phyloP scores from a whole-genome alignment of 2,113 vertebrate genomes.

The Myocastor coypus region DNA sequence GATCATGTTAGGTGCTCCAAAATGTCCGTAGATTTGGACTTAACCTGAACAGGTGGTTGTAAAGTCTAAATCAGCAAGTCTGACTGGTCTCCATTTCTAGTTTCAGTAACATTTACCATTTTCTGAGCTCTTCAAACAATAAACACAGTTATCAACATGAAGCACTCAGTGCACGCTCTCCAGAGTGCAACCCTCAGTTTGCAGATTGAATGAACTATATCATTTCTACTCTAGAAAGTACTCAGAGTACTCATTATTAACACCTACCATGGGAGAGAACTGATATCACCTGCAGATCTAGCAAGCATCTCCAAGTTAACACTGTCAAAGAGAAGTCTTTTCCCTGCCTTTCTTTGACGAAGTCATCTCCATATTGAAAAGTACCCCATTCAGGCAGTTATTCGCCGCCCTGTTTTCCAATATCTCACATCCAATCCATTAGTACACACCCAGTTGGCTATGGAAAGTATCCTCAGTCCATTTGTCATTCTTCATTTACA shows the following conservation, averaged over 20 bases:
- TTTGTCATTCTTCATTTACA: neutral
- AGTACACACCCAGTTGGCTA: neutral
- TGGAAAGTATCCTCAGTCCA: neutral
- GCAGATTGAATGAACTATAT: neutral
- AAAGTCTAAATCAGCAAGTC: neutral
- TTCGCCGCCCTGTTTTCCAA: neutral
- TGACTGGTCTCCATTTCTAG: neutral
- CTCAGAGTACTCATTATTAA: neutral
- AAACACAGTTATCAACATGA: neutral
- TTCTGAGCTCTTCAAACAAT: neutral
- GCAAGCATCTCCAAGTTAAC: neutral
- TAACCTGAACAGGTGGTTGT: neutral
- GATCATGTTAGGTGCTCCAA: neutral
- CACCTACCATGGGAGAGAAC: neutral
- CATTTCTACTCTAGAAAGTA: neutral
- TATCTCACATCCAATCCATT: neutral
- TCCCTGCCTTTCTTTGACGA: neutral
- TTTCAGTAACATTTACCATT: neutral
- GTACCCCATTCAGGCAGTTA: neutral
- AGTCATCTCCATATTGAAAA: neutral
- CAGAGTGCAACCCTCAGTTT: neutral
- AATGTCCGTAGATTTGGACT: neutral
- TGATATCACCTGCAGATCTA: neutral
- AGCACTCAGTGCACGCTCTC: neutral
- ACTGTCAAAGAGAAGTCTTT: neutral